Conservation (phyloP, 1,140 invertebrate genomes). For the Apis dorsata region DNA sequence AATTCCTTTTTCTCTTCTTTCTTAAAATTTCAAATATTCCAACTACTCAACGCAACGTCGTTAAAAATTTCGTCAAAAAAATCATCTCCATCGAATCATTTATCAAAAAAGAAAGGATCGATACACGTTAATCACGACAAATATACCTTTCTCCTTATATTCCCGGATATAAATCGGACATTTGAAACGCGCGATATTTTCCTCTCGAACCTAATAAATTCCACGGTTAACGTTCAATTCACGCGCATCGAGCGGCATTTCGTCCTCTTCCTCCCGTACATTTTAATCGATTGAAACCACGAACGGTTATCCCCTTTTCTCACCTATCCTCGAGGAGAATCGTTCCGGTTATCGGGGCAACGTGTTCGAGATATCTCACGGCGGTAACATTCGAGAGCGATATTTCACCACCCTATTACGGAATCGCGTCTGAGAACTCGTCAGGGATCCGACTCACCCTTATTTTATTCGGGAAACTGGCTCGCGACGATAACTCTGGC, state of each 20-base stretch:
- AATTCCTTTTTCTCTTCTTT: too few species aligned
- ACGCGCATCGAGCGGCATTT: background rate
- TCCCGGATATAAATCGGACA: background rate
- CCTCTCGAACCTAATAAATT: background rate
- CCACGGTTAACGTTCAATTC: background rate
- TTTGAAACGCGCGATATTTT: background rate
- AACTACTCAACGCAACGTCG: too few species aligned
- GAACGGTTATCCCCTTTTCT: background rate
- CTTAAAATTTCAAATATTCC: too few species aligned
- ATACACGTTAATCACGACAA: background rate
- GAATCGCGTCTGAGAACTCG: slow-evolving; percentile 1
- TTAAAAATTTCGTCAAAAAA: background rate
- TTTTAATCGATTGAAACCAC: slow-evolving; percentile 12
- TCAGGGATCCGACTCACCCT: slow-evolving; percentile 36
- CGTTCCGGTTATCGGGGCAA: slow-evolving; percentile 19
- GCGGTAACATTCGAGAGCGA: background rate
- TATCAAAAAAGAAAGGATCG: background rate
- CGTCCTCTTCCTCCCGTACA: too few species aligned
- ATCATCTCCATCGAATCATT: background rate
- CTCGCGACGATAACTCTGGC: slow-evolving; percentile 52
- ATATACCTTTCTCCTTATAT: background rate
- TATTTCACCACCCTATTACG: slow-evolving; percentile 44
- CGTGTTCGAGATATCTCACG: slow-evolving; percentile 15
- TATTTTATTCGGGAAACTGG: slow-evolving; percentile 56
- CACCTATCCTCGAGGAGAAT: background rate